Conservation (phyloP, 2,888 invertebrate genomes). For the Disparrhopalites patrizii region DNA sequence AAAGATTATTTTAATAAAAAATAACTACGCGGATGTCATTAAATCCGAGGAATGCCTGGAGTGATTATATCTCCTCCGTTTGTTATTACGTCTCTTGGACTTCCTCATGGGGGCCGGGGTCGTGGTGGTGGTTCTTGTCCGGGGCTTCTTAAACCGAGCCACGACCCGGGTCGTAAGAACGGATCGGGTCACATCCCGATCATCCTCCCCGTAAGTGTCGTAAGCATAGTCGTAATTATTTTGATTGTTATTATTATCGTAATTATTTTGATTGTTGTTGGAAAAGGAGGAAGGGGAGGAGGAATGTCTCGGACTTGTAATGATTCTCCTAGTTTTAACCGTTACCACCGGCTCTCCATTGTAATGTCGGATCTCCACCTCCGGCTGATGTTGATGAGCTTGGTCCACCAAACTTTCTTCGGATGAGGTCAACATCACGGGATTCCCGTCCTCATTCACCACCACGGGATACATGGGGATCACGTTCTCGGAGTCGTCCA, state of each 20-base stretch:
- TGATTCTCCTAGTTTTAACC: conserved; percentile 3
- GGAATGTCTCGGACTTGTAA: neutral
- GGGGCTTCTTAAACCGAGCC: conserved; percentile 11
- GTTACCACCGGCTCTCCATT: conserved; percentile 20
- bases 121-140: neutral
- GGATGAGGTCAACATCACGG: neutral
- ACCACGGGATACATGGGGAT: neutral
- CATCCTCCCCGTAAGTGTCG: neutral
- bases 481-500: neutral
- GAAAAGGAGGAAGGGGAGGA: neutral
- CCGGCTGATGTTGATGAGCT: conserved; percentile 18
- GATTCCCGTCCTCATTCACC: neutral
- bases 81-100: too few species aligned
- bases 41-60: too few species aligned
- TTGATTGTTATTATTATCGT: too few species aligned
- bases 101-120: neutral
- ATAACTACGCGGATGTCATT: too few species aligned
- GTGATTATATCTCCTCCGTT: too few species aligned
- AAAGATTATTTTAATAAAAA: too few species aligned
- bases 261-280: too few species aligned
- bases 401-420: conserved; percentile 13
- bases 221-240: too few species aligned
- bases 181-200: neutral
- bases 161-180: conserved; percentile 15
- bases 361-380: conserved; percentile 14